Evolutionary conservation across 2,888 invertebrate species (phyloP), one percentile per base, ranked within the genome.

Genomic region (Odontocolon sp.): DNA sequence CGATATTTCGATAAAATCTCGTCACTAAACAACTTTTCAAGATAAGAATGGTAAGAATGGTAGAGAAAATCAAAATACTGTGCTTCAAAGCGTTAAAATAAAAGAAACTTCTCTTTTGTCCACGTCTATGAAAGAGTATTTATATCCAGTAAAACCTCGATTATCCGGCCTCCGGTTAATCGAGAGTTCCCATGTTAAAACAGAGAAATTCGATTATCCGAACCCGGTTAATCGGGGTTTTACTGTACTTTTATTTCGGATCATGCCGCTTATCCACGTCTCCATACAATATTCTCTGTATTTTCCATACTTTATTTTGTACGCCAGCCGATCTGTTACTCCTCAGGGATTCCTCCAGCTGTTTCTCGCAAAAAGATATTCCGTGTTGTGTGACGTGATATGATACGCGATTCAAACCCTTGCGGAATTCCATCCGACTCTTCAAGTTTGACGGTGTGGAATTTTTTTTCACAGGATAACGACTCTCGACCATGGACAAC

Each of bases 381-480:
- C 45, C 63, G 21, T 14, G 21, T 42, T 61, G 45, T 36, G 47
- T 14, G n/a, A 23, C 5, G 21, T 36, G 63, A 45, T 26, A 18
- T 16, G 18, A n/a, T 18, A 31, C n/a, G 47, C 21, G 47, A 33
- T 23, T 21, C 45, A n/a, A 40, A 36, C 38, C 61, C 74, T 40
- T 26, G 31, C 28, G 47, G 9, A 71, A 76, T 71, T 71, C 66
- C 42, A 40, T 47, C 26, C 66, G 16, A 36, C n/a, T 71, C 45
- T 66, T 83, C 82, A 79, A 75, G 79, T 81, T 83, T 83, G 81
- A 36, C 82, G 83, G 82, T 64, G 81, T 80, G 82, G 81, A 84
- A 85, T 84, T 85, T 82, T 83, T 40, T 57, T 59, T 40, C 47
- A 33, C 21, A 9, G 40, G 52, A 68, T 69, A 70, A 77, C 47